Evolutionary conservation across 2,113 vertebrate species (phyloP).

Genomic region (Daboia siamensis): DNA sequence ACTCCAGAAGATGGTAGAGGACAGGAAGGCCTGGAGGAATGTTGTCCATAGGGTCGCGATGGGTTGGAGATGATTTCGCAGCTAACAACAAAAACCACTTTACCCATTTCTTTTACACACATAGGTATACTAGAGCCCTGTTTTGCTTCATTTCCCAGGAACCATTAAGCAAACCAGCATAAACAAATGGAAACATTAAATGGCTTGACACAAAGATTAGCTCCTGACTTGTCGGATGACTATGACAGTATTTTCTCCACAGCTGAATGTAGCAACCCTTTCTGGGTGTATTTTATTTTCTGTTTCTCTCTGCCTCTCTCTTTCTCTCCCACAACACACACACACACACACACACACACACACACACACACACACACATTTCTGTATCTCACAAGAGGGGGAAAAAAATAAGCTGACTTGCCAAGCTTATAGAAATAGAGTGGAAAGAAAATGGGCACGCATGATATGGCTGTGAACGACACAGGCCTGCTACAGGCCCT

Average conservation of each 20-base stretch:
- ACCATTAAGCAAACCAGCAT: slow-evolving; percentile 3
- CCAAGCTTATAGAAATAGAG: background rate
- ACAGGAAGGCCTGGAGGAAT: too few species aligned
- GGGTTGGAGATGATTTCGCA: too few species aligned
- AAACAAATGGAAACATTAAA: slow-evolving; percentile 7
- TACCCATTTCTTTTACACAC: background rate
- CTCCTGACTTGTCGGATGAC: background rate
- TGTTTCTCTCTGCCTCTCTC: background rate
- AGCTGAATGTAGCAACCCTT: background rate
- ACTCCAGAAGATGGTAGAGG: too few species aligned
- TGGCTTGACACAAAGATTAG: slow-evolving; percentile 12
- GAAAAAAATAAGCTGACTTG: slow-evolving; percentile 3
- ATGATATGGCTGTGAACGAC: background rate
- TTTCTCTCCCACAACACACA: too few species aligned
- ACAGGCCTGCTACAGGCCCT: accelerated
- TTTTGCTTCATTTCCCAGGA: background rate
- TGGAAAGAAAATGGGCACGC: background rate
- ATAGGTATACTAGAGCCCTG: background rate
- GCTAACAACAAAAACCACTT: background rate
- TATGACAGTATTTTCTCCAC: background rate
- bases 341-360: background rate
- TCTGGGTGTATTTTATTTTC: background rate
- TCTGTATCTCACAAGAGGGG: background rate
- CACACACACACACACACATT: background rate
- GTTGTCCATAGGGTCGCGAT: too few species aligned